Evolutionary conservation across 1,140 invertebrate genomes (phyloP).

Genomic region (Solenopsis fugax): DNA sequence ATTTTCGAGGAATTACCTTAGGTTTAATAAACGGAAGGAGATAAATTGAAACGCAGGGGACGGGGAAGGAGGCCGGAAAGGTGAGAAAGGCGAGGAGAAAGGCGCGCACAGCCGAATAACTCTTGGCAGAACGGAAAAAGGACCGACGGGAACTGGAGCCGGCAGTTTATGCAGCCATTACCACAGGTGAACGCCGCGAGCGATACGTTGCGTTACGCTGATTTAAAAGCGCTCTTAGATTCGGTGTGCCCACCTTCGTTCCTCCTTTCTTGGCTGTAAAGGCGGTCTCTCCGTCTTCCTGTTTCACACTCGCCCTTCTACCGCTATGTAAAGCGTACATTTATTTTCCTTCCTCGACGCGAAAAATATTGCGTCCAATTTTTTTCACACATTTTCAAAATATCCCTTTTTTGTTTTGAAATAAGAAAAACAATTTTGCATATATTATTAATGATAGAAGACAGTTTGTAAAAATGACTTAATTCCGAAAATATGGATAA

Average conservation of each 20-base stretch:
- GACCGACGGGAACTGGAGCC: constrained; percentile 68
- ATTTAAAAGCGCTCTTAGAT: constrained; percentile 77
- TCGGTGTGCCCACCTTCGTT: constrained; percentile 57
- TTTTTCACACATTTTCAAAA: constrained; percentile 42
- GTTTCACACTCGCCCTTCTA: constrained; percentile 7
- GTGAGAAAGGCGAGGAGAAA: constrained; percentile 55
- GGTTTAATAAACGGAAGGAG: constrained; percentile 25
- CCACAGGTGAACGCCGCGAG: constrained; percentile 76
- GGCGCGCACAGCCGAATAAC: constrained; percentile 62
- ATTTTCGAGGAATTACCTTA: constrained; percentile 36
- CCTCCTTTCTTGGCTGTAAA: constrained; percentile 25
- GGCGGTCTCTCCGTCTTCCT: constrained; percentile 48
- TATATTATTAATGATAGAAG: neutral
- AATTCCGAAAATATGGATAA: neutral
- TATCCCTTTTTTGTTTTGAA: neutral
- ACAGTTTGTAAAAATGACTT: neutral
- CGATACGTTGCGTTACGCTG: constrained; percentile 73
- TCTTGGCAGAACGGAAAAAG: constrained; percentile 70
- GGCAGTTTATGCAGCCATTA: constrained; percentile 76
- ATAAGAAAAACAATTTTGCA: constrained; percentile 3
- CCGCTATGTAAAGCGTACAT: constrained; percentile 35
- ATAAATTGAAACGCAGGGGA: constrained; percentile 54
- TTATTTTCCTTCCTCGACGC: constrained; percentile 34
- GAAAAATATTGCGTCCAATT: constrained; percentile 45
- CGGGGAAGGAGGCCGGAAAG: constrained; percentile 31